Evolutionary conservation across 2,888 invertebrate species (phyloP).

Genomic region (Hemaris fuciformis): DNA sequence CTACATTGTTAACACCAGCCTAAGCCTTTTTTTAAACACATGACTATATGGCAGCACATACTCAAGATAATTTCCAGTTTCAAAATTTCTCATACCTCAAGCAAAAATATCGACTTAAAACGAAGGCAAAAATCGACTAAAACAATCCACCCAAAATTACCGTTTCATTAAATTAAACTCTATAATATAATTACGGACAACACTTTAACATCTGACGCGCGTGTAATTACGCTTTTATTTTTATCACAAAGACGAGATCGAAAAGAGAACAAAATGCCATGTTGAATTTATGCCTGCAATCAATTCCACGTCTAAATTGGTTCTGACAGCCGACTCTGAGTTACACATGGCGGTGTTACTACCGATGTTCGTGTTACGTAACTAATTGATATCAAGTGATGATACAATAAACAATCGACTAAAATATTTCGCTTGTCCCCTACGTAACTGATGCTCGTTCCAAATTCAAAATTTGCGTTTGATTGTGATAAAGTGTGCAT

Average conservation of each 20-base stretch:
- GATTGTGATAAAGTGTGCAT: background rate
- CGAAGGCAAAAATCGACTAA: background rate
- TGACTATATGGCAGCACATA: no score
- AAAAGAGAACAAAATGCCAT: conserved; percentile 38
- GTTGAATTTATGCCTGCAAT: conserved; percentile 44
- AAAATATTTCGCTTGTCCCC: conserved; percentile 3
- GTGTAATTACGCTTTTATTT: conserved; percentile 33
- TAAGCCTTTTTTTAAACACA: no score
- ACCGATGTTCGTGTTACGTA: conserved; percentile 14
- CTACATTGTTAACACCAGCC: no score
- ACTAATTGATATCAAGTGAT: conserved; percentile 15
- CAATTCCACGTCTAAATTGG: conserved; percentile 48
- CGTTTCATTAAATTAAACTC: conserved; percentile 6
- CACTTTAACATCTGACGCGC: conserved; percentile 23
- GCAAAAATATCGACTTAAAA: background rate
- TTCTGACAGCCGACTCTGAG: conserved; percentile 35
- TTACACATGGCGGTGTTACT: conserved; percentile 5
- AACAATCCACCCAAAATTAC: background rate
- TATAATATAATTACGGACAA: conserved; percentile 10
- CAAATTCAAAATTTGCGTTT: background rate
- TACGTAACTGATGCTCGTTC: background rate
- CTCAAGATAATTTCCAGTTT: no score
- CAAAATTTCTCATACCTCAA: no score
- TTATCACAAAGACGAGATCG: conserved; percentile 33
- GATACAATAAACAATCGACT: conserved; percentile 9